Base-by-base conservation (phyloP, 2,797 vertebrate genomes). In the Peromyscus aztecus region DNA sequence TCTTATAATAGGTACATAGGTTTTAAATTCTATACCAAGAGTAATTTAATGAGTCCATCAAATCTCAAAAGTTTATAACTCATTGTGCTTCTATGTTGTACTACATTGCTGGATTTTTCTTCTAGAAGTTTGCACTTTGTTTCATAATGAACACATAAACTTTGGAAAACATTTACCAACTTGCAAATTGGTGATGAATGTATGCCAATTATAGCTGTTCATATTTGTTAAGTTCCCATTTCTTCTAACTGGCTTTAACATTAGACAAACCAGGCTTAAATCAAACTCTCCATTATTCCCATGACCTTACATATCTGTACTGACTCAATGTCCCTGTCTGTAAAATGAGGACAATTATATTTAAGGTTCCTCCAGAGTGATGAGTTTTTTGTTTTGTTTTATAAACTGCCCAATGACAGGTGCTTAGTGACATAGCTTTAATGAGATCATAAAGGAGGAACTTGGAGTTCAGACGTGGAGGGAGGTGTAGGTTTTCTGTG, bases 41-140 rank as follows among this genome's bases (percentile, higher is more conserved):
- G 29, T 92, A 93, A 88, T 52, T 52, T 91, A 77, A 71, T 82
- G 4, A 31, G 13, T 55, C 63, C 67, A 55, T 73, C 92, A 85
- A 49, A 94, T 10, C 12, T 29, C 59, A 3, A 69, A 92, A 82
- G 78, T 52, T 76, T 96, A 59, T 73, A 83, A 75, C 85, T 78
- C n/a, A 67, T 52, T 95, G 6, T 27, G 82, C 40, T 52, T 91
- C 61, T 73, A 82, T 82, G 34, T 61, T 94, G 6, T 75, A 49
- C 77, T 43, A 34, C 73, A 92, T 75, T 63, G 82, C 21, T 80
- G 16, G 63, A 86, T 80, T 95, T 94, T 91, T 87, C 89, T 84
- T 43, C 12, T 82, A 90, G 37, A 80, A 83, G 76, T 95, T 80
- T 83, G 4, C 49, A 52, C 1, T 84, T 95, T 91, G 80, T 75